Evolutionary conservation across 1,140 invertebrate genomes (phyloP), one percentile per base, ranked within the genome.

Genomic region (Listronotus oregonensis): DNA sequence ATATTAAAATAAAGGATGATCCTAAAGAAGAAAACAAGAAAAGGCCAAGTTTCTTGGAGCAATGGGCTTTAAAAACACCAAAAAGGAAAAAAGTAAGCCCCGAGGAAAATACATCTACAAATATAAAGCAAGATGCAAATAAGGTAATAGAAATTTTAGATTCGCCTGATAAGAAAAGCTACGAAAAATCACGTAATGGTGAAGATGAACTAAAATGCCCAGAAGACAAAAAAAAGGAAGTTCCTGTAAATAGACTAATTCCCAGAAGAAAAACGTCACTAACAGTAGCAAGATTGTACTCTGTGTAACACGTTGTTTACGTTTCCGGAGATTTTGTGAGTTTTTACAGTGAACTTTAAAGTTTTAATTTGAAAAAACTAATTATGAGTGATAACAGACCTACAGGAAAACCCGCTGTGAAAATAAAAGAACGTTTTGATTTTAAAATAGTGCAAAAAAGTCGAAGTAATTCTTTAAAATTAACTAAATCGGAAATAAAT

Each of bases 11-110:
- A 32, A 74, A 78, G 44, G 51, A 68, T 59, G 67, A 70, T 44
- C 11, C 11, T 31, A 68, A 67, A 42, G 61, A 51, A 40, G 65
- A 70, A 66, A 14, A 10, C 1, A 73, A 74, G 58, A 70, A 75
- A 66, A 76, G 73, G 46, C 52, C 59, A 32, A 69, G 72, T 71
- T 73, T 78, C 43, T 64, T 74, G 21, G 52, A 73, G 59, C 69
- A 75, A 39, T 78, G 76, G 73, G 64, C 71, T 7, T 59, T 59
- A 31, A 75, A 68, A 47, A 74, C 67, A 8, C 66, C 69, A 27
- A 65, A 73, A 81, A 73, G 64, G 59, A 59, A 18, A 15, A 56
- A 62, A 62, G 8, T 37, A 12, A 32, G 37, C 15, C 37, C 58
- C 49, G 46, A 5, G 14, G 37, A 11, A 6, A 56, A 59, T 18